Base-by-base conservation (phyloP, 2,888 invertebrate species). In the Macrosiphum euphorbiae region DNA sequence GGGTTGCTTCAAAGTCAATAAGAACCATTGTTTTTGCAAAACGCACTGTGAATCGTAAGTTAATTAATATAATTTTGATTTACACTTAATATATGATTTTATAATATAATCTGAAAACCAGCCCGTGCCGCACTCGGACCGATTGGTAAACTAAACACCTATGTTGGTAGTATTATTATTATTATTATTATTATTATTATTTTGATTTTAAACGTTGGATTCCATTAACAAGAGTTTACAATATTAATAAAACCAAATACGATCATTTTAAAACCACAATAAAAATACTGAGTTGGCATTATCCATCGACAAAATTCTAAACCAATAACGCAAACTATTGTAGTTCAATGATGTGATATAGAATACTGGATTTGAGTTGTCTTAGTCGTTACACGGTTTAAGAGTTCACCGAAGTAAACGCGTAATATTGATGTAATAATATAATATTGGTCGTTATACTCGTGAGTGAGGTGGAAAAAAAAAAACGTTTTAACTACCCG, bases 261-360 rank as follows among this genome's bases (percentile, higher is more conserved):
- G 20, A 93, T 84, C 28, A 93, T 78, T 78, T 20, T 35, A 78
- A 78, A 92, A 88, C 78, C 28, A 92, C 87, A 87, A 87, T 55
- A 92, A 88, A 94, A 94, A 94, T 94, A 94, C 94, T 94, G 94
- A 87, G 85, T 90, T 86, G 94, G 94, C 86, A 90, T 52, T 85
- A 90, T 90, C 61, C 47, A 90, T 90, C 28, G 24, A 93, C 35
- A 35, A 50, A 94, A 90, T 86, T 94, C 35, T 35, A 84, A 58
- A 90, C 41, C 86, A 90, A 89, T n/a, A 41, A 50, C 61, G 35
- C 90, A 86, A 94, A 94, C 93, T 67, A 88, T 88, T 92, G 52
- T 92, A 41, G 67, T 84, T 89, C 35, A 67, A 78, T 55, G 85
- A 28, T 35, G 47, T 52, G 86, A 90, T 88, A 11, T 84, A 11